Conservation (phyloP, 2,797 vertebrate genomes). For the Protosalanx chinensis region DNA sequence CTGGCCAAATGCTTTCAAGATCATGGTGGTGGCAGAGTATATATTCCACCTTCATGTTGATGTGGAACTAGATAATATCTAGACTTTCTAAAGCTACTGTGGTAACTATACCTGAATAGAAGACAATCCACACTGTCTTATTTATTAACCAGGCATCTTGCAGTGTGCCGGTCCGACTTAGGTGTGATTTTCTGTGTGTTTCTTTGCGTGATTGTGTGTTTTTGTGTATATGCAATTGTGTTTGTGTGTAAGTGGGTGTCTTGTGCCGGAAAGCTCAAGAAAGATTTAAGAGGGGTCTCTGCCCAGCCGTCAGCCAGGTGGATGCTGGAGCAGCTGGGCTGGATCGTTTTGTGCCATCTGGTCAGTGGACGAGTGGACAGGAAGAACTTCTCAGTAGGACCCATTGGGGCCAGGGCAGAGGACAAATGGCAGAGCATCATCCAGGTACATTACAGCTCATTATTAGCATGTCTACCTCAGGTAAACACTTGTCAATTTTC, state of each 20-base stretch:
- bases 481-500: slow-evolving; percentile 39
- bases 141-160: too few relatives aligned
- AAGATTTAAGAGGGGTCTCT: slow-evolving; percentile 67
- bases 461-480: slow-evolving; percentile 24
- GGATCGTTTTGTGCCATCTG: slow-evolving; percentile 72
- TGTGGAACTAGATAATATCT: slow-evolving; percentile 19
- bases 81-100: neutral
- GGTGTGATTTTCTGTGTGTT: slow-evolving; percentile 4
- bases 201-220: slow-evolving; percentile 10
- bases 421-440: slow-evolving; percentile 56
- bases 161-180: neutral
- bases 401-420: slow-evolving; percentile 55
- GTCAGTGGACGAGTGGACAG: slow-evolving; percentile 67
- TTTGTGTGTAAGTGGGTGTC: neutral
- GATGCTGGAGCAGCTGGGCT: slow-evolving; percentile 71
- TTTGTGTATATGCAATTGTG: slow-evolving; percentile 8
- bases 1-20: slow-evolving; percentile 54
- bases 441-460: slow-evolving; percentile 43
- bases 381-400: slow-evolving; percentile 63
- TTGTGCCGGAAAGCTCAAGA: slow-evolving; percentile 58
- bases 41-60: slow-evolving; percentile 36
- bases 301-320: slow-evolving; percentile 71
- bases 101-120: too few relatives aligned
- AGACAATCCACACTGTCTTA: too few relatives aligned
- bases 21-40: slow-evolving; percentile 32